Conservation (phyloP, 2,888 invertebrate genomes). For the Scelioninae gen. 1 region DNA sequence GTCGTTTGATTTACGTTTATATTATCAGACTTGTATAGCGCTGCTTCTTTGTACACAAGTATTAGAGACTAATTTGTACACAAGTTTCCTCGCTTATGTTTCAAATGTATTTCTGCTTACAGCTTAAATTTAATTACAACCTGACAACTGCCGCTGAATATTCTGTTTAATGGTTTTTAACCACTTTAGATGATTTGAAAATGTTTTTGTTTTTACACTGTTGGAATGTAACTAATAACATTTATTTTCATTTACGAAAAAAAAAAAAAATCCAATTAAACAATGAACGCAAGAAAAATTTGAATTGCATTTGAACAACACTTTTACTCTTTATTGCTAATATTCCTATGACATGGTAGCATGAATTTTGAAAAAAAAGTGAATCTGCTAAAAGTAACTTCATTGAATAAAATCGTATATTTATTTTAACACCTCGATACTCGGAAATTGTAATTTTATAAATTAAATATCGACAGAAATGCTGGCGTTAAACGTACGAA, state of each 20-base stretch:
- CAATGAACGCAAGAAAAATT: too few relatives aligned
- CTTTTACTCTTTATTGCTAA: too few relatives aligned
- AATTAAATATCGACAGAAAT: not conserved
- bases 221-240: too few relatives aligned
- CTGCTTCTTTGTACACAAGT: conserved; percentile 33
- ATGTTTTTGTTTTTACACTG: too few relatives aligned
- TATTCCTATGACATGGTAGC: too few relatives aligned
- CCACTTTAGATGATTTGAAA: conserved; percentile 2
- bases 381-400: too few relatives aligned
- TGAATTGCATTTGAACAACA: too few relatives aligned
- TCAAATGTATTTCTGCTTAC: conserved; percentile 18
- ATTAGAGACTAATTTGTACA: conserved; percentile 30
- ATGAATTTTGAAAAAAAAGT: too few relatives aligned
- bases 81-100: conserved; percentile 34
- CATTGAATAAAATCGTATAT: too few relatives aligned
- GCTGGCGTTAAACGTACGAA: too few relatives aligned
- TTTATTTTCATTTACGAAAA: too few relatives aligned
- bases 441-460: not conserved
- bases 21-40: conserved; percentile 48
- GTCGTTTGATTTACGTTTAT: conserved; percentile 47
- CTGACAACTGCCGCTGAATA: conserved; percentile 28
- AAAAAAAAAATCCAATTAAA: too few relatives aligned
- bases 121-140: conserved; percentile 28
- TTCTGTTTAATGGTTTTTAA: conserved; percentile 12
- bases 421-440: not conserved